These are phyloP conservation scores for Hydrozoanthus tunicans DNA, from an alignment of 64 coral and sea anemone species.

Conservation along the genomic window DNA sequence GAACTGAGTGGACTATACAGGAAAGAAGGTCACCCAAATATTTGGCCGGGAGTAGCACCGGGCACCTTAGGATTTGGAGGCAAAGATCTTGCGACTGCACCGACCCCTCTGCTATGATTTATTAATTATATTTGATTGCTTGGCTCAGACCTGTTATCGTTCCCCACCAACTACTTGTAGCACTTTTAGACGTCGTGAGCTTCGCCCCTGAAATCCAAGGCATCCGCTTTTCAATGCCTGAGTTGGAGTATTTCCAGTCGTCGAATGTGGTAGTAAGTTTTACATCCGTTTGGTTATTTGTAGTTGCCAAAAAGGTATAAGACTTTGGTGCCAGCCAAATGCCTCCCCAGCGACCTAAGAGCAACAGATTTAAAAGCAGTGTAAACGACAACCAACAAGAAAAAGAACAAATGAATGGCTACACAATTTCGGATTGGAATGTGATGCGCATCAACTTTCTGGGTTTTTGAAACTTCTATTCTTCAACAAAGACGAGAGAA, in stretches of 20 bases:
- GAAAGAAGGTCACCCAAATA: no score
- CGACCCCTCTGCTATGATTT: not conserved
- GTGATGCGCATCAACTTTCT: no score
- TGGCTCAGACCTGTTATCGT: slow-evolving; percentile 37
- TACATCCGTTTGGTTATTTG: slow-evolving; percentile 52
- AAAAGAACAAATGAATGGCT: not conserved
- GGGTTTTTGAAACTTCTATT: no score
- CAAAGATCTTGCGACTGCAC: not conserved
- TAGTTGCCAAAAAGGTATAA: slow-evolving; percentile 38
- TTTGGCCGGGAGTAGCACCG: no score
- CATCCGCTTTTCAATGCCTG: slow-evolving; percentile 49
- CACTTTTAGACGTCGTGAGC: slow-evolving; percentile 41
- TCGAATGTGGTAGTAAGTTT: slow-evolving; percentile 41
- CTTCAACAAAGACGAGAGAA: no score
- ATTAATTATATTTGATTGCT: not conserved
- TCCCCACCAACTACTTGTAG: slow-evolving; percentile 37
- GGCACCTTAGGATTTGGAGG: no score
- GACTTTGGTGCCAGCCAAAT: slow-evolving; percentile 22
- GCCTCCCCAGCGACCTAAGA: slow-evolving; percentile 52
- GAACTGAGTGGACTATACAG: no score
- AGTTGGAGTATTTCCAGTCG: slow-evolving; percentile 43
- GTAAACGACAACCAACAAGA: not conserved
- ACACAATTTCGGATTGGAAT: not conserved
- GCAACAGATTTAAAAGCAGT: not conserved
- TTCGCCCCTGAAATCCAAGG: slow-evolving; percentile 40